phyloP scores from a whole-genome alignment of 2,888 invertebrate genomes.

The Rhamnusium bicolor region DNA sequence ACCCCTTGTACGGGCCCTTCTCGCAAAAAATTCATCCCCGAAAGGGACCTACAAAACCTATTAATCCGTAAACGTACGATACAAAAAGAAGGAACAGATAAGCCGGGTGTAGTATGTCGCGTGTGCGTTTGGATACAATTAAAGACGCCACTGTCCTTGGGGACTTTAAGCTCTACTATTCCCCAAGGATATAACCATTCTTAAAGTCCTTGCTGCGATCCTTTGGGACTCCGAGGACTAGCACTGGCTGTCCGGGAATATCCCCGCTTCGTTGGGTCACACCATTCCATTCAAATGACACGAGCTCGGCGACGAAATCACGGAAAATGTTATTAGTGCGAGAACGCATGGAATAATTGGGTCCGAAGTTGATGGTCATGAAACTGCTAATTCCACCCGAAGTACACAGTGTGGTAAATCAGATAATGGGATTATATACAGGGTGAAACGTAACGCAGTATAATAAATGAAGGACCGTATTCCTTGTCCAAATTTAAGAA shows the following conservation, averaged over 20 bases:
- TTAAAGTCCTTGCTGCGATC: conserved; percentile 32
- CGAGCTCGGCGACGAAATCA: conserved; percentile 17
- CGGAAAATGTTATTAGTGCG: conserved; percentile 10
- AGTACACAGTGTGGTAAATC: neutral
- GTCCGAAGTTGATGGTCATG: neutral
- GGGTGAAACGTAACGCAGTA: too few relatives aligned
- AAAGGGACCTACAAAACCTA: conserved; percentile 34
- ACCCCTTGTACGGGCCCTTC: neutral
- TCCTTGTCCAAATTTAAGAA: too few relatives aligned
- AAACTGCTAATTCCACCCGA: neutral
- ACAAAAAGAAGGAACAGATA: conserved; percentile 42
- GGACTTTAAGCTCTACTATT: conserved; percentile 38
- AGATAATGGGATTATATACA: neutral
- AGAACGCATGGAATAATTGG: neutral
- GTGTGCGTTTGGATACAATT: conserved; percentile 52
- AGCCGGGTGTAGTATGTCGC: conserved; percentile 40
- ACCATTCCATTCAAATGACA: conserved; percentile 19
- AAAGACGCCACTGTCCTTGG: conserved; percentile 50
- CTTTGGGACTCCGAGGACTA: conserved; percentile 19
- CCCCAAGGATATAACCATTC: conserved; percentile 33
- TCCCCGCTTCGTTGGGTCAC: neutral
- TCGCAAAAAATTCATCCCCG: conserved; percentile 7
- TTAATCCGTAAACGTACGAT: conserved; percentile 41
- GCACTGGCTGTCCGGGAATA: conserved; percentile 8
- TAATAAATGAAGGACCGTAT: too few relatives aligned